Evolutionary conservation across 2,797 vertebrate genomes (phyloP).

Genomic region (Percopsis omiscomaycus): DNA sequence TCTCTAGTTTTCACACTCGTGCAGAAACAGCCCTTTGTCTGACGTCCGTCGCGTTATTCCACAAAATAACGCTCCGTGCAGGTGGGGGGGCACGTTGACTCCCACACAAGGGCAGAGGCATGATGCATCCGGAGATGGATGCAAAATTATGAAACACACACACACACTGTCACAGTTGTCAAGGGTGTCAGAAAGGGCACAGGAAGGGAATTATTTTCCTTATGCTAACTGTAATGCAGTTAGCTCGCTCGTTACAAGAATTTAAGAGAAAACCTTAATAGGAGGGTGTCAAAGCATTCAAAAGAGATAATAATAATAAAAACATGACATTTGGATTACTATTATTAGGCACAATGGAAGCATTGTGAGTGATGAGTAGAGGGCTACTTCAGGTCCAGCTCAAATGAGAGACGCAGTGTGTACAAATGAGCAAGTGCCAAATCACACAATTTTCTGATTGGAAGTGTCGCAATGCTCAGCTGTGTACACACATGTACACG

Average conservation of each 20-base stretch:
- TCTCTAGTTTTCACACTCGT: constrained; percentile 68
- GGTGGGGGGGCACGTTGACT: constrained; percentile 24
- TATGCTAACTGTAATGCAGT: constrained; percentile 53
- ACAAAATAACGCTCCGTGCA: constrained; percentile 63
- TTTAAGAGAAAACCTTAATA: constrained; percentile 58
- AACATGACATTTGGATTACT: constrained; percentile 30
- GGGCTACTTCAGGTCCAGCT: constrained; percentile 45
- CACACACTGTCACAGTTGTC: constrained; percentile 16
- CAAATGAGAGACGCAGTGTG: constrained; percentile 16
- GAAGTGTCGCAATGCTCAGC: constrained; percentile 55
- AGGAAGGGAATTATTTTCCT: constrained; percentile 58
- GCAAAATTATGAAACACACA: constrained; percentile 2
- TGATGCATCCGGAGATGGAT: background rate
- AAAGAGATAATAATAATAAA: constrained; percentile 47
- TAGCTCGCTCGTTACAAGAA: constrained; percentile 47
- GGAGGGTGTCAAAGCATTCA: constrained; percentile 53
- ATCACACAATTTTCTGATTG: constrained; percentile 34
- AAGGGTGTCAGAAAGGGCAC: constrained; percentile 43
- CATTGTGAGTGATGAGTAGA: constrained; percentile 18
- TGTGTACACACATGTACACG: constrained; percentile 49
- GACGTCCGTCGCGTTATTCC: background rate
- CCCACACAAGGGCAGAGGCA: constrained; percentile 57
- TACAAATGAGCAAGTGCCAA: constrained; percentile 41
- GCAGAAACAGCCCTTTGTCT: constrained; percentile 59
- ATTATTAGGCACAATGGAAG: constrained; percentile 24